Percentiles rank a stretch among this genome's conserved stretches.
Conservation (phyloP, 2,113 vertebrate genomes). For the Pseudonaja textilis region DNA sequence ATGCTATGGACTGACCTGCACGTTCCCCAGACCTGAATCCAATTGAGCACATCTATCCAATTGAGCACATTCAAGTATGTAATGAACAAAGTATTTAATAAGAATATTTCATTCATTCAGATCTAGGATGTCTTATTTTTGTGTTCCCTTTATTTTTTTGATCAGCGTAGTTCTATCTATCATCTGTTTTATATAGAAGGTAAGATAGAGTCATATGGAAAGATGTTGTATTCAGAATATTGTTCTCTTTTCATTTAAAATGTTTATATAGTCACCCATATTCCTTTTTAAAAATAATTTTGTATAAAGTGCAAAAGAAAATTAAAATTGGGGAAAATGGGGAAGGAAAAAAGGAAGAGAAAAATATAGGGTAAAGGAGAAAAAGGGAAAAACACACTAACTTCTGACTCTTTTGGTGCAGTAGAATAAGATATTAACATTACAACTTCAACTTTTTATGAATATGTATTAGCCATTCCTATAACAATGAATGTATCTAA, state of each 20-base stretch:
- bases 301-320: not conserved
- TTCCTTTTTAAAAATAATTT: no score
- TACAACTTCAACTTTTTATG: not conserved
- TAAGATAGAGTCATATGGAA: not conserved
- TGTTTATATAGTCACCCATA: no score
- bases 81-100: no score
- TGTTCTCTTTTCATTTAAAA: no score
- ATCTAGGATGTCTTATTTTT: no score
- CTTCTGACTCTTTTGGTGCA: not conserved
- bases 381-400: not conserved
- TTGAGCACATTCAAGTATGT: no score
- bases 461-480: not conserved
- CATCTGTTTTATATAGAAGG: not conserved
- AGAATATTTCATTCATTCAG: no score
- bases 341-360: not conserved
- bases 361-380: not conserved
- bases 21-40: no score
- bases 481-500: not conserved
- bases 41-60: no score
- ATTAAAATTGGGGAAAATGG: not conserved
- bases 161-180: not conserved
- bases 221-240: not conserved
- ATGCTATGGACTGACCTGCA: no score
- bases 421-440: not conserved
- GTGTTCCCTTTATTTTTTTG: no score